Evolutionary conservation across 2,113 vertebrate species (phyloP).

Genomic region (Pachyramphus minor): DNA sequence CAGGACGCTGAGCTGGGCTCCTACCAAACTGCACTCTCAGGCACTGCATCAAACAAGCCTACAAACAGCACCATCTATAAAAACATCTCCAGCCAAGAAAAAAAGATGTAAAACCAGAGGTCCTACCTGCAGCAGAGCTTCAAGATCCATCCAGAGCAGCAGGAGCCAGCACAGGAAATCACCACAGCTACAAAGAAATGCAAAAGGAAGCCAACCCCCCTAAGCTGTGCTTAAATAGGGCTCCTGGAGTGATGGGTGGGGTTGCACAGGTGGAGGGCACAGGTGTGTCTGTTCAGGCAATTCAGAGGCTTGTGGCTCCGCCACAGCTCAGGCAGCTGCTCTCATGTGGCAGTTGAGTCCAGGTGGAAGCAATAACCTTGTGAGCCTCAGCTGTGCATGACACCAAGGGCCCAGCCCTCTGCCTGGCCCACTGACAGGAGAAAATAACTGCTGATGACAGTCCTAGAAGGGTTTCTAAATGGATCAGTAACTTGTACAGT

Average conservation of each 20-base stretch:
- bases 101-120: neutral
- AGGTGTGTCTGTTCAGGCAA: neutral
- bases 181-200: neutral
- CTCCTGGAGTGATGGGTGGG: neutral
- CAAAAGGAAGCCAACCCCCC: fast-evolving
- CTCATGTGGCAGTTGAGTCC: fast-evolving
- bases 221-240: neutral
- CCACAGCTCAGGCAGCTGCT: neutral
- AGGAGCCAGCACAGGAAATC: neutral
- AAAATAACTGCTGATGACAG: neutral
- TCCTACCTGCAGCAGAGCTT: neutral
- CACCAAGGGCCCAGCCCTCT: neutral
- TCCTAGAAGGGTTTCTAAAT: neutral
- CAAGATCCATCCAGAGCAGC: neutral
- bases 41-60: neutral
- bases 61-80: neutral
- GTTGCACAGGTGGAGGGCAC: neutral
- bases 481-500: neutral
- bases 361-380: neutral
- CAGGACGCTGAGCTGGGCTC: neutral
- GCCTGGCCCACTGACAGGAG: neutral
- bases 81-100: neutral
- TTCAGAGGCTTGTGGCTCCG: neutral
- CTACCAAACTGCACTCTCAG: neutral
- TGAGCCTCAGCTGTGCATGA: neutral